Evolutionary conservation across 2,888 invertebrate species (phyloP).

Genomic region (Bombyx huttoni): DNA sequence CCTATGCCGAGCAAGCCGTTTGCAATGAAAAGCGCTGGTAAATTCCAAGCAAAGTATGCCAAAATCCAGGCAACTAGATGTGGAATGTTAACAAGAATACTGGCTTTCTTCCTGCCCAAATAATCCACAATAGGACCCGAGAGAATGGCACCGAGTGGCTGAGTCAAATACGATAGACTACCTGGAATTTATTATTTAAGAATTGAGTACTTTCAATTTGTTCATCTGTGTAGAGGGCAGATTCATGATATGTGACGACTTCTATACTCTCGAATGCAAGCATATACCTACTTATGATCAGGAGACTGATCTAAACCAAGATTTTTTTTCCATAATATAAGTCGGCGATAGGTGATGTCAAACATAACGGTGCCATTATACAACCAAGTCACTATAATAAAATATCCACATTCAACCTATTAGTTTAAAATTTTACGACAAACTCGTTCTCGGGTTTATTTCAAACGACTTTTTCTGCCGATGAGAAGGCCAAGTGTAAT

Average conservation of each 20-base stretch:
- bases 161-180: conserved; percentile 67
- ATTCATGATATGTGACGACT: neutral
- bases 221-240: neutral
- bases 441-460: no score
- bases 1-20: conserved; percentile 67
- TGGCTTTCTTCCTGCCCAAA: conserved; percentile 66
- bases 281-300: no score
- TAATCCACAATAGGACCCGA: conserved; percentile 70
- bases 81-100: conserved; percentile 69
- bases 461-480: no score
- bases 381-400: no score
- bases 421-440: no score
- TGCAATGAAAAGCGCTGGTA: conserved; percentile 56
- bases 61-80: conserved; percentile 69
- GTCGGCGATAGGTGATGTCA: no score
- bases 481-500: neutral
- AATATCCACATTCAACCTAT: no score
- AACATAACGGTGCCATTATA: no score
- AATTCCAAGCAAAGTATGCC: conserved; percentile 58
- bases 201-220: neutral
- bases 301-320: no score
- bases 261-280: neutral
- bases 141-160: conserved; percentile 68
- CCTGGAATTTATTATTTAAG: conserved; percentile 35
- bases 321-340: no score